Percentiles rank a stretch among this genome's conserved stretches.
phyloP scores from a whole-genome alignment of 1,140 invertebrate genomes.

The Cyclina sinensis region DNA sequence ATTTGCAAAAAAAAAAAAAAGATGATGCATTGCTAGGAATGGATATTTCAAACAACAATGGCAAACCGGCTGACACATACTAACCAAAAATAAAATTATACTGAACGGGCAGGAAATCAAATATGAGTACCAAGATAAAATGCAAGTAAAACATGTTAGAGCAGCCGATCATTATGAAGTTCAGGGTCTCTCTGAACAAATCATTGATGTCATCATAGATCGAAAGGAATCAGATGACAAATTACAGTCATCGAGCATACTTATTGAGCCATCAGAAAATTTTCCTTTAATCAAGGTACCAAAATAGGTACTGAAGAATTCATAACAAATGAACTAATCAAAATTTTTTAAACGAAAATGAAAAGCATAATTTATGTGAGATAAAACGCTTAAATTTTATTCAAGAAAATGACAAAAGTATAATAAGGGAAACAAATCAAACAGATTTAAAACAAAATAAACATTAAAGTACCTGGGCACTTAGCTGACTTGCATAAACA shows the following conservation, averaged over 20 bases:
- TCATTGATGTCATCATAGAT: neutral
- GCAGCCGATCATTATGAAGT: slow-evolving; percentile 28
- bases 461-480: neutral
- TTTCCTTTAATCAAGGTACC: neutral
- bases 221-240: slow-evolving; percentile 6
- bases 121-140: neutral
- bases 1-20: slow-evolving; percentile 65
- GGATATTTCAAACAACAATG: neutral
- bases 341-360: neutral
- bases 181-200: neutral
- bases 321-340: neutral
- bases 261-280: neutral
- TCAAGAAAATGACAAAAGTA: neutral
- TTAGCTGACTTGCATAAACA: neutral
- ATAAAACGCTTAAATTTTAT: neutral
- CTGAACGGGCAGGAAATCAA: neutral
- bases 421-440: neutral
- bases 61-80: slow-evolving; percentile 32
- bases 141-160: neutral
- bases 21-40: slow-evolving; percentile 64
- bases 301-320: neutral
- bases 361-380: neutral
- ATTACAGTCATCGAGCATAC: too few relatives aligned
- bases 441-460: neutral
- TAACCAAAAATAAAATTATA: slow-evolving; percentile 1